Base-by-base conservation (phyloP, 1,140 invertebrate species). In the Subanguina moxae region DNA sequence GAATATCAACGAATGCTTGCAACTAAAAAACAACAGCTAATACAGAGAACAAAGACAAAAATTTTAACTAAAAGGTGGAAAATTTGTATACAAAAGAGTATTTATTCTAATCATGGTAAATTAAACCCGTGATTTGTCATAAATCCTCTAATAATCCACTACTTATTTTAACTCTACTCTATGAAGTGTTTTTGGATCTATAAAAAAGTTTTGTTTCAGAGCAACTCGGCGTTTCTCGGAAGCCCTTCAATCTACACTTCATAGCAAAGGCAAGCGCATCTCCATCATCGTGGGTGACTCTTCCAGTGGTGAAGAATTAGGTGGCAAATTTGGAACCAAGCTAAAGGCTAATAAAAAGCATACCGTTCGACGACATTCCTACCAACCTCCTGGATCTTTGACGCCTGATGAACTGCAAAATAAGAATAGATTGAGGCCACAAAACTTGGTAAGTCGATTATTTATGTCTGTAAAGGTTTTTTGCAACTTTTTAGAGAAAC, bases 151-250 rank as follows among this genome's bases (percentile, higher is more conserved):
- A n/a, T n/a, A n/a, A n/a, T n/a, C n/a, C n/a, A n/a, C n/a, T n/a
- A n/a, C n/a, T n/a, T n/a, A n/a, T n/a, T n/a, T n/a, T n/a, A n/a
- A n/a, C n/a, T n/a, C n/a, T n/a, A n/a, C n/a, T n/a, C n/a, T n/a
- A n/a, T n/a, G n/a, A n/a, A n/a, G n/a, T n/a, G n/a, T n/a, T n/a
- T n/a, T 58, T 58, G 23, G 15, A 13, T 58, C n/a, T 63, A 1
- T 38, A 15, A 13, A n/a, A 19, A 1, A n/a, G 25, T 58, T 42
- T n/a, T 21, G 57, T 72, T 76, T 67, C 68, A 77, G 76, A 32
- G 46, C 69, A 13, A 64, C 63, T 30, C 76, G 76, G 0, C 76
- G 76, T 27, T 77, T 77, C 66, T 77, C 76, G 19, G 76, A 77
- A 57, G 76, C 76, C 17, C 46, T 77, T 27, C 74, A 78, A 23